These are phyloP conservation scores for Kuschelorhynchus macadamiae DNA, from an alignment of 2,888 invertebrate species.

Conservation along the genomic window DNA sequence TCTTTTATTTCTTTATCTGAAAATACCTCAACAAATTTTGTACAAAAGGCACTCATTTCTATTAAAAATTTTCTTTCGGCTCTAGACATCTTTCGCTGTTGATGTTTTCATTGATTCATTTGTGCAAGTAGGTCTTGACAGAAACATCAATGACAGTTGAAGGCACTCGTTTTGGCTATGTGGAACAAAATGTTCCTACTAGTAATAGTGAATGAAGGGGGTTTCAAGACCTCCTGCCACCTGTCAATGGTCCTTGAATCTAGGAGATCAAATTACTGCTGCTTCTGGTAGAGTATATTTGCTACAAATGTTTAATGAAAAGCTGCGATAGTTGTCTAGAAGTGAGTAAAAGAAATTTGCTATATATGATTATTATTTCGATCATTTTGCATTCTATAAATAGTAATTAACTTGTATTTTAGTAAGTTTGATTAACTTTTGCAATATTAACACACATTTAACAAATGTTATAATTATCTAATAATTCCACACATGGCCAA, in stretches of 20 bases:
- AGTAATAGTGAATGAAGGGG: too few species aligned
- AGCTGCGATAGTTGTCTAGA: conserved; percentile 17
- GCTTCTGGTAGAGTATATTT: too few species aligned
- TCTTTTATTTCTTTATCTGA: conserved; percentile 54
- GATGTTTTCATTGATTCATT: neutral
- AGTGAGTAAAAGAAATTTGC: conserved; percentile 10
- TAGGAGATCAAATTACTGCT: too few species aligned
- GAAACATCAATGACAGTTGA: too few species aligned
- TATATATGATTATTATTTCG: conserved; percentile 19
- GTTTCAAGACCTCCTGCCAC: too few species aligned
- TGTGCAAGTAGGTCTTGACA: neutral
- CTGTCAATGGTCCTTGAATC: too few species aligned
- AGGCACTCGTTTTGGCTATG: too few species aligned
- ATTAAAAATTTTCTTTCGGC: conserved; percentile 1
- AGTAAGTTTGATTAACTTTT: conserved; percentile 48
- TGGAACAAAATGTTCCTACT: too few species aligned
- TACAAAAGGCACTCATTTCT: conserved; percentile 39
- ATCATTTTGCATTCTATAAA: conserved; percentile 27
- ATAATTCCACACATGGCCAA: conserved; percentile 70
- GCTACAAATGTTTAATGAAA: too few species aligned
- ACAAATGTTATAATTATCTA: conserved; percentile 53
- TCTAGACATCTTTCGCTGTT: conserved; percentile 6
- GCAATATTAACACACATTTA: conserved; percentile 59
- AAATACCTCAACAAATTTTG: conserved; percentile 20
- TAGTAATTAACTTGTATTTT: conserved; percentile 40